A percentile compares a stretch with the other conserved stretches of the same genome.
Conservation (phyloP, 2,797 vertebrate genomes). For the Synanceia verrucosa region DNA sequence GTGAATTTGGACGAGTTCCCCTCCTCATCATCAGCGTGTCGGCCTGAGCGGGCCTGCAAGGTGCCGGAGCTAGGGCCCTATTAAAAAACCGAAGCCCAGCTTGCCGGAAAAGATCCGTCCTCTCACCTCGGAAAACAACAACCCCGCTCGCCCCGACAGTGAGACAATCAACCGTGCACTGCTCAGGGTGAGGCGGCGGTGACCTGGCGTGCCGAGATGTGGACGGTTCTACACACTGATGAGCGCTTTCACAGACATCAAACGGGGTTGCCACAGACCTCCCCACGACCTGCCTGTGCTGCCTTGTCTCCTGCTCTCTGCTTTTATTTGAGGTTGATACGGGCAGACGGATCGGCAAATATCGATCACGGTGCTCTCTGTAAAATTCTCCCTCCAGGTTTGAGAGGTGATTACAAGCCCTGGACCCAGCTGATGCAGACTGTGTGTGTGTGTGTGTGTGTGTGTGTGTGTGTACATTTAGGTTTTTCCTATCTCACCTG, state of each 20-base stretch:
- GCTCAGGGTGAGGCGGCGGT: conserved; percentile 72
- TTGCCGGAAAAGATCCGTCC: conserved; percentile 59
- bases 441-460: conserved; percentile 42
- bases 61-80: conserved; percentile 68
- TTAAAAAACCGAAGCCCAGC: conserved; percentile 71
- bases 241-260: conserved; percentile 82
- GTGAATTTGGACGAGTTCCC: conserved; percentile 47
- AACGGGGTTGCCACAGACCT: conserved; percentile 71
- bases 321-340: conserved; percentile 79
- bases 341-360: conserved; percentile 78
- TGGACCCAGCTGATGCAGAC: conserved; percentile 73
- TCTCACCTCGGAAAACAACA: conserved; percentile 67
- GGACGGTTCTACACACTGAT: conserved; percentile 75
- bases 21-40: conserved; percentile 71
- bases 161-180: conserved; percentile 77
- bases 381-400: conserved; percentile 79
- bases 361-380: conserved; percentile 79
- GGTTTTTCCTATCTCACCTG: conserved; percentile 60
- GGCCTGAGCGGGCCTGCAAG: conserved; percentile 62
- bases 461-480: conserved; percentile 48
- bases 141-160: conserved; percentile 67
- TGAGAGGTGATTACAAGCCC: conserved; percentile 78
- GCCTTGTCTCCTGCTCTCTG: conserved; percentile 67
- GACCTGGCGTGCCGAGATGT: conserved; percentile 75
- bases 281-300: conserved; percentile 68